phyloP scores from a whole-genome alignment of 2,113 vertebrate genomes.

The Danio rerio region DNA sequence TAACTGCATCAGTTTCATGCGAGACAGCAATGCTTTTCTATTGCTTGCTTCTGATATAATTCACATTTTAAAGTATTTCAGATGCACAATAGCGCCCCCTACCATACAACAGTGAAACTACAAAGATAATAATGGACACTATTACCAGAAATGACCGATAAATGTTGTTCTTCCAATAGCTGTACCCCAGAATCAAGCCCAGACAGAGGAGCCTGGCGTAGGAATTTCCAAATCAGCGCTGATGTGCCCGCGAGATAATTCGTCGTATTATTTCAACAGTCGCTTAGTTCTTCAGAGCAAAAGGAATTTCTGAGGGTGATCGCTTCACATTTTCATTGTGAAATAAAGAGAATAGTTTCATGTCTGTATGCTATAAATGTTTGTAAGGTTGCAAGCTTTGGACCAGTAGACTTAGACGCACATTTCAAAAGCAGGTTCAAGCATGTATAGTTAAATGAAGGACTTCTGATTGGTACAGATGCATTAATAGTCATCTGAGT shows the following conservation, averaged over 20 bases:
- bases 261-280: not conserved
- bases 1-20: no score
- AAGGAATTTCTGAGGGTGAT: not conserved
- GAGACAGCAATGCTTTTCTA: no score
- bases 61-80: no score
- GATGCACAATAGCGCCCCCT: no score
- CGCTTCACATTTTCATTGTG: not conserved
- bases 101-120: no score
- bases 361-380: not conserved
- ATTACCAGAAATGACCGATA: not conserved
- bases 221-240: slow-evolving; percentile 55
- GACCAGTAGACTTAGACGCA: slow-evolving; percentile 5
- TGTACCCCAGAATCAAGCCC: slow-evolving; percentile 92
- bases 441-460: slow-evolving; percentile 17
- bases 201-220: slow-evolving; percentile 92
- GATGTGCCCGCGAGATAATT: not conserved
- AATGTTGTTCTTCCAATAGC: slow-evolving; percentile 70
- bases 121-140: not conserved
- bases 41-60: no score
- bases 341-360: slow-evolving; percentile 22
- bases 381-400: slow-evolving; percentile 21
- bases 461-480: slow-evolving; percentile 35
- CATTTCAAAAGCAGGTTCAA: slow-evolving; percentile 2
- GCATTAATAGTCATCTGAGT: slow-evolving; percentile 5
- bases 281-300: not conserved